A percentile compares a stretch with the other conserved stretches of the same genome.
phyloP scores from a whole-genome alignment of 2,888 invertebrate genomes.

The Tachystola acroxantha region DNA sequence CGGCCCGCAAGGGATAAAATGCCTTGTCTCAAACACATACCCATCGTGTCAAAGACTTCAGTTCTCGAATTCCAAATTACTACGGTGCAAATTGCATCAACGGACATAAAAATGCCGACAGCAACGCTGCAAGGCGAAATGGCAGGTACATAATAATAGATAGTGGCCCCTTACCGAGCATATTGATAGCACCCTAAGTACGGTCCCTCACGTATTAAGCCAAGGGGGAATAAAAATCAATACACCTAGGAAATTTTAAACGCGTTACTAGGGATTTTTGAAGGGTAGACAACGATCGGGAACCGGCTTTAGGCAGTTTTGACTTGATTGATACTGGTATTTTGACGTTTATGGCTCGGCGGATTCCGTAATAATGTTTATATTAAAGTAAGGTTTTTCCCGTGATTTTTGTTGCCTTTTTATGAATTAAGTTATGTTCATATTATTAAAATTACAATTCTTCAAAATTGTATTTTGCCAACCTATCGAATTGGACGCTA shows the following conservation, averaged over 20 bases:
- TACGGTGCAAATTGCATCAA: background rate
- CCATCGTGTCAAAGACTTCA: no score
- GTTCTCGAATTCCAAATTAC: background rate
- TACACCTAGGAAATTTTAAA: conserved; percentile 62
- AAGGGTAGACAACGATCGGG: conserved; percentile 24
- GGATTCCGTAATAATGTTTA: no score
- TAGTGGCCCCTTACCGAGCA: conserved; percentile 24
- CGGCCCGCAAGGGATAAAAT: no score
- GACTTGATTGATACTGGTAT: conserved; percentile 26
- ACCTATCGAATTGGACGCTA: conserved; percentile 46
- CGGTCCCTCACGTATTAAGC: conserved; percentile 32
- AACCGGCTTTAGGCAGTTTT: conserved; percentile 12
- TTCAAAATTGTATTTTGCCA: no score
- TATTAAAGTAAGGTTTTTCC: no score
- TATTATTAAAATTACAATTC: no score
- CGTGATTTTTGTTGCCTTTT: no score
- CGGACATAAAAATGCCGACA: conserved; percentile 1
- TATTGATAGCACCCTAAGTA: conserved; percentile 36
- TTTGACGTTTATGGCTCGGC: conserved; percentile 15
- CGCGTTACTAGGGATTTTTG: conserved; percentile 50
- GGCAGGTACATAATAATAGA: conserved; percentile 10
- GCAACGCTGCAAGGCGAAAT: conserved; percentile 4
- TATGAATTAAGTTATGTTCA: no score
- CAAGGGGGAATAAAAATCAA: conserved; percentile 58
- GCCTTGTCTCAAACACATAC: no score